phyloP scores from a whole-genome alignment of 1,140 invertebrate genomes.

The Oppia nitens region DNA sequence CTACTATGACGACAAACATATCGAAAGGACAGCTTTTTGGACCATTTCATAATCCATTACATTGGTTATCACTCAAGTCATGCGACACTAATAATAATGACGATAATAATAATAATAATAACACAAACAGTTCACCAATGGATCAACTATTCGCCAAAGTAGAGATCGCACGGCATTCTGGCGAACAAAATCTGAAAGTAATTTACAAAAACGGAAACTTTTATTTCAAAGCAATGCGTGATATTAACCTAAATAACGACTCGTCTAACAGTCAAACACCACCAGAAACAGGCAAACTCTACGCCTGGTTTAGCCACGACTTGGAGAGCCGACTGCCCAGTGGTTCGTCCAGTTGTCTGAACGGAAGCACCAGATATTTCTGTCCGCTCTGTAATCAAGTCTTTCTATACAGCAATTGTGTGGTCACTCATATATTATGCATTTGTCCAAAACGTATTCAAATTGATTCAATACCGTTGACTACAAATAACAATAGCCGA shows the following conservation, averaged over 20 bases:
- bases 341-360: constrained; percentile 19
- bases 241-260: constrained; percentile 14
- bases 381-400: constrained; percentile 21
- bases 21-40: constrained; percentile 12
- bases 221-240: constrained; percentile 27
- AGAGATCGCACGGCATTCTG: constrained; percentile 25
- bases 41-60: constrained; percentile 7
- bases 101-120: not conserved
- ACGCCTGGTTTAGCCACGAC: constrained; percentile 33
- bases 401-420: constrained; percentile 21
- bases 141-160: constrained; percentile 12
- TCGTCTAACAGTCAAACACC: not conserved
- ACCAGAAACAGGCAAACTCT: constrained; percentile 22
- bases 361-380: constrained; percentile 20
- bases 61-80: constrained; percentile 10
- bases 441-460: constrained; percentile 17
- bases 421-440: constrained; percentile 22
- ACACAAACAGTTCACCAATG: not conserved
- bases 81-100: not conserved
- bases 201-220: constrained; percentile 28
- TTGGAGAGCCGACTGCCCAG: constrained; percentile 27
- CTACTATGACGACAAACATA: not conserved
- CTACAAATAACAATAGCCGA: not conserved
- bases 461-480: not conserved
- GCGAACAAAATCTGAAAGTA: constrained; percentile 33